Evolutionary conservation across 2,888 invertebrate genomes (phyloP).

Genomic region (Heteropelma amictum): DNA sequence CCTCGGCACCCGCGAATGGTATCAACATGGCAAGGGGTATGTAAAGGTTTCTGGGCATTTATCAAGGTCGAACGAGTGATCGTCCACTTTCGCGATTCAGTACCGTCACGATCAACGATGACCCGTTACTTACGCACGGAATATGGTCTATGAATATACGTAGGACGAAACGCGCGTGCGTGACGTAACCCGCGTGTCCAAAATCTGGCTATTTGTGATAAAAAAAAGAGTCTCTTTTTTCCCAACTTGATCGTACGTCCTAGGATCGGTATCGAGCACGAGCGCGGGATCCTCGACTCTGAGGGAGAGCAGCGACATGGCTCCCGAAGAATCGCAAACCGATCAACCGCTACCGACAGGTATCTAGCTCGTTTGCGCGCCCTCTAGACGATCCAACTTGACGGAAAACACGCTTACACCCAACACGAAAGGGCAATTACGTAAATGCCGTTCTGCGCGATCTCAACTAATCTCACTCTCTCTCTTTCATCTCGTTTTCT

Average conservation of each 20-base stretch:
- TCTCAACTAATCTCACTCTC: background rate
- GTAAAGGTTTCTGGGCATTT: constrained; percentile 14
- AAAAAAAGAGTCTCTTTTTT: constrained; percentile 2
- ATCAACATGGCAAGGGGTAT: constrained; percentile 63
- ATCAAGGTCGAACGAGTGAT: background rate
- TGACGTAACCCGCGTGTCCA: constrained; percentile 2
- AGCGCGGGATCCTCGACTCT: constrained; percentile 72
- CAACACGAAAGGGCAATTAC: background rate
- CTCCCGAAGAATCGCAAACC: constrained; percentile 63
- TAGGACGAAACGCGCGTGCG: background rate
- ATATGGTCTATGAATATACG: no score
- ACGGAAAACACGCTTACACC: background rate
- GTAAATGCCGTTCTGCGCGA: constrained; percentile 34
- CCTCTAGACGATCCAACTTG: constrained; percentile 43
- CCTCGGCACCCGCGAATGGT: constrained; percentile 63
- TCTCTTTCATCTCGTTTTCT: background rate
- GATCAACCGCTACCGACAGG: constrained; percentile 69
- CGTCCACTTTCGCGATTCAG: no score
- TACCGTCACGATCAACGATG: no score
- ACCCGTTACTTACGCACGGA: no score
- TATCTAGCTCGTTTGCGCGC: constrained; percentile 62
- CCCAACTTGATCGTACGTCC: constrained; percentile 39
- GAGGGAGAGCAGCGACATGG: constrained; percentile 67
- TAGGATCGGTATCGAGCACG: constrained; percentile 73
- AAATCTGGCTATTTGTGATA: constrained; percentile 2